These are phyloP conservation scores for Falco columbarius DNA, from an alignment of 2,797 vertebrate species.

Conservation along the genomic window DNA sequence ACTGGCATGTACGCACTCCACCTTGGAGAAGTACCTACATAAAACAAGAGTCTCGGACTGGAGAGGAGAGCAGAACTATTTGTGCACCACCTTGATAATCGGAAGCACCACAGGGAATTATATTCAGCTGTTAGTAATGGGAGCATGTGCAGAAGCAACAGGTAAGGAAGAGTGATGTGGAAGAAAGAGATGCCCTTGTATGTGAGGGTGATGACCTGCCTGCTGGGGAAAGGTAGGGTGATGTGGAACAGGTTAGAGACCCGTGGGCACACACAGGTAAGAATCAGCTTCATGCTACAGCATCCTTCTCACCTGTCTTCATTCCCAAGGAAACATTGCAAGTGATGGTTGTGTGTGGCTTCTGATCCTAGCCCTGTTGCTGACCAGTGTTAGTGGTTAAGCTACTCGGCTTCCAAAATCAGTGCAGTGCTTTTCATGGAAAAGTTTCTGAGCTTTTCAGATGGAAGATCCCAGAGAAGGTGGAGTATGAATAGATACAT, in stretches of 20 bases:
- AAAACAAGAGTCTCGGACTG: not conserved
- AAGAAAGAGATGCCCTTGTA: not conserved
- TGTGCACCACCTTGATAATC: not conserved
- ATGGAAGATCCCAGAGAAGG: not conserved
- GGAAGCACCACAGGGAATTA: not conserved
- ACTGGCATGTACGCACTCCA: accelerated
- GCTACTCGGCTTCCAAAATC: not conserved
- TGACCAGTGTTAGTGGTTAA: not conserved
- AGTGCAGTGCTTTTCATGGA: not conserved
- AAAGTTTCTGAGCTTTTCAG: not conserved
- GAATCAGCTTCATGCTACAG: not conserved
- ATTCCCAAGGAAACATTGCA: accelerated
- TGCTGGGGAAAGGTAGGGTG: not conserved
- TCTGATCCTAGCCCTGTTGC: not conserved
- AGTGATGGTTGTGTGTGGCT: not conserved
- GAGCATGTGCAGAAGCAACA: not conserved
- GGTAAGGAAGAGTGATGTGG: not conserved
- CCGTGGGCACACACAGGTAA: accelerated
- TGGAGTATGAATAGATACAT: not conserved
- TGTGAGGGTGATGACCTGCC: not conserved
- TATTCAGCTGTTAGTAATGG: not conserved
- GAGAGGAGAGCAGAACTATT: not conserved
- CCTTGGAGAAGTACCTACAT: not conserved
- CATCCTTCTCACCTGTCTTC: not conserved
- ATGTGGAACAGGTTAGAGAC: not conserved